A percentile compares a stretch with the other conserved stretches of the same genome.
Evolutionary conservation across 2,797 vertebrate genomes (phyloP).

Genomic region (Pangasius sanitwongsei): DNA sequence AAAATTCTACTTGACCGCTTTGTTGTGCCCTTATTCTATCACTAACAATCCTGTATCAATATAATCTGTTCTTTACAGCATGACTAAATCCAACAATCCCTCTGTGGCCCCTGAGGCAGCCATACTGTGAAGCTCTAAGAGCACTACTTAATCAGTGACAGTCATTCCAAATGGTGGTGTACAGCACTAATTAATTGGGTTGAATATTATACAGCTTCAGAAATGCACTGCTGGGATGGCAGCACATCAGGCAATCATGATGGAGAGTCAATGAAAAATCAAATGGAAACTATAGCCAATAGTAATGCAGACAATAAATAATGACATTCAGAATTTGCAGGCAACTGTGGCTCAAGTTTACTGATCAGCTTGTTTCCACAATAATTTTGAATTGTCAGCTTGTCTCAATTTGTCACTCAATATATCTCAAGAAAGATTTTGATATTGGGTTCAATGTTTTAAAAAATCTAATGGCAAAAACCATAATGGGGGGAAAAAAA

Average conservation of each 20-base stretch:
- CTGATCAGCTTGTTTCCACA: background rate
- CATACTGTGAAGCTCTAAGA: background rate
- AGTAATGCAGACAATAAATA: background rate
- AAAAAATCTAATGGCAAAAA: background rate
- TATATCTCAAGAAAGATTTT: background rate
- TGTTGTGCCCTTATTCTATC: background rate
- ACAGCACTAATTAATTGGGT: background rate
- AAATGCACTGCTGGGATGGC: background rate
- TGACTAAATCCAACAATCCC: background rate
- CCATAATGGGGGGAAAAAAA: background rate
- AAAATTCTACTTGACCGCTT: background rate
- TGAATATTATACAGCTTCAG: background rate
- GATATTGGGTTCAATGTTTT: background rate
- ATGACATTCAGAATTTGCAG: background rate
- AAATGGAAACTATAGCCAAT: background rate
- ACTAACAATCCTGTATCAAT: background rate
- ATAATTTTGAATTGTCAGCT: background rate
- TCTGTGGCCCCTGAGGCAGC: background rate
- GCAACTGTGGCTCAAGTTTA: background rate
- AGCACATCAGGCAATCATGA: no score
- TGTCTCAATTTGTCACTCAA: background rate
- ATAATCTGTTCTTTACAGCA: constrained; percentile 1
- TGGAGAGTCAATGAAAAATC: background rate
- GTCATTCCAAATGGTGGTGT: background rate
- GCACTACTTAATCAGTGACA: background rate